Base-by-base conservation (phyloP, 2,888 invertebrate species). In the Hetaerina titia region DNA sequence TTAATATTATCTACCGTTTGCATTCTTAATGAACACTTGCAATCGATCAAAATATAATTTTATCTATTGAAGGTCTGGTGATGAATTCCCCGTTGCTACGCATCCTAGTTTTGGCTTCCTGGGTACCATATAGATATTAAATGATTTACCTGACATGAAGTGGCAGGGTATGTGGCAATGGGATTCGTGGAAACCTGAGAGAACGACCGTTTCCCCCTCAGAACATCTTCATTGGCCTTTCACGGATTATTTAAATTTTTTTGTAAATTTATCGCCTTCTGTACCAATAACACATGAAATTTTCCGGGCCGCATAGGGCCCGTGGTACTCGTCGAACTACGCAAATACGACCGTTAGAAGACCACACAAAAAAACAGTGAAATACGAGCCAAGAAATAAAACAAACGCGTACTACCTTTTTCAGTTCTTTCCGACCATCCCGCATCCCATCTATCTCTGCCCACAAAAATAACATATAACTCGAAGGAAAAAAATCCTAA, bases 331-430 rank as follows among this genome's bases (percentile, higher is more conserved):
- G 31, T 31, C 31, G 22, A 69, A 22, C 22, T 22, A 69, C 69
- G 81, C 81, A 81, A 69, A 81, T 81, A 31, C 81, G 81, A 81
- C 25, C 31, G 31, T 31, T 31, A 31, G 25, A 31, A 81, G 81
- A 31, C 81, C 25, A 69, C n/a, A n/a, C 81, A 9, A 25, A 81
- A 81, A 81, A 19, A 31, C 25, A 31, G 81, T 81, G 81, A 81
- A 81, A 81, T 81, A 81, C 81, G 81, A 81, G 25, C 81, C 81
- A 81, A 81, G 81, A 31, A 81, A 81, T 81, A 81, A 81, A 81
- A 81, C 81, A 81, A 31, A 69, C 69, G 69, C 22, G 13, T 31
- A 31, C 81, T 81, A 81, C 81, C 81, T 81, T 81, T 81, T 31
- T 31, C 81, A 31, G 81, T 81, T 25, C 81, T 13, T 81, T 81